phyloP scores from a whole-genome alignment of 2,888 invertebrate species.

The Hemistola chrysoprasaria region DNA sequence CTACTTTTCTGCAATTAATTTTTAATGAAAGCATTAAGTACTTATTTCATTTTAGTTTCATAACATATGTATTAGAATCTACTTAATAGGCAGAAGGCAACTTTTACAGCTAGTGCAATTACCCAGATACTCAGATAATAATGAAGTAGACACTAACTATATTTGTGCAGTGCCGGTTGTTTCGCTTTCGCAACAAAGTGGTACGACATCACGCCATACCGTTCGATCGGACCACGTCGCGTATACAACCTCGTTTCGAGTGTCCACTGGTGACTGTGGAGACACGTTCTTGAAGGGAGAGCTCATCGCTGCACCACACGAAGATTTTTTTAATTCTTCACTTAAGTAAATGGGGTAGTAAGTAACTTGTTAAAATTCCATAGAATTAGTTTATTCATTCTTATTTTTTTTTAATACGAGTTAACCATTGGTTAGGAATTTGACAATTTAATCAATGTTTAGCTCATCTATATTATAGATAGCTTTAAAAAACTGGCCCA shows the following conservation, averaged over 20 bases:
- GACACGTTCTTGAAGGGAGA: slow-evolving; percentile 19
- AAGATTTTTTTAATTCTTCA: too few species aligned
- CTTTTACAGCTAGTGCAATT: slow-evolving; percentile 3
- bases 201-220: slow-evolving; percentile 73
- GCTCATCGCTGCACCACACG: slow-evolving; percentile 16
- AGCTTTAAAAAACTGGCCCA: too few species aligned
- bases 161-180: slow-evolving; percentile 11
- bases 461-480: too few species aligned
- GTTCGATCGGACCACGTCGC: slow-evolving; percentile 52
- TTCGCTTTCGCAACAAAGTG: slow-evolving; percentile 63
- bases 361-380: too few species aligned
- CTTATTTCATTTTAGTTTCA: neutral
- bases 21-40: too few species aligned
- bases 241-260: slow-evolving; percentile 3
- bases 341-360: too few species aligned
- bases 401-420: too few species aligned
- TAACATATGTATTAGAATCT: neutral
- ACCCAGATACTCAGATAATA: neutral
- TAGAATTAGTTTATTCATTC: too few species aligned
- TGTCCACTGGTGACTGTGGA: slow-evolving; percentile 2
- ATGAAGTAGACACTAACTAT: neutral
- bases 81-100: neutral
- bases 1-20: too few species aligned
- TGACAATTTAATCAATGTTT: too few species aligned
- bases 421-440: too few species aligned